phyloP scores from a whole-genome alignment of 2,113 vertebrate genomes.

The Thinocorus orbignyianus region DNA sequence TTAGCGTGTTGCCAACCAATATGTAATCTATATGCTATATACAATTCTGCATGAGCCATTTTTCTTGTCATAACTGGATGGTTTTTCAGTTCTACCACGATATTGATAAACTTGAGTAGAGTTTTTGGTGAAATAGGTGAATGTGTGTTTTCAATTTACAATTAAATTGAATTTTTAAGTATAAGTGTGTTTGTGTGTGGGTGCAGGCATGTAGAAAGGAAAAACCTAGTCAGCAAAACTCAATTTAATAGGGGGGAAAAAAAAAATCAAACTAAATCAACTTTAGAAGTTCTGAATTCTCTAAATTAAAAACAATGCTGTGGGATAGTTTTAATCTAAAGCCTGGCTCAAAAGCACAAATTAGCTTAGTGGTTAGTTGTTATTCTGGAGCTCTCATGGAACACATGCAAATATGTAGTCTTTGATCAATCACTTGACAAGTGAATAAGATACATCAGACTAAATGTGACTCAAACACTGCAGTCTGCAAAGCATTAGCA shows the following conservation, averaged over 20 bases:
- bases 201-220: slow-evolving; percentile 55
- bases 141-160: slow-evolving; percentile 37
- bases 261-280: slow-evolving; percentile 33
- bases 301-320: slow-evolving; percentile 75
- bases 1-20: neutral
- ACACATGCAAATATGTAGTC: slow-evolving; percentile 66
- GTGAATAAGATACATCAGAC: slow-evolving; percentile 71
- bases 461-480: slow-evolving; percentile 49
- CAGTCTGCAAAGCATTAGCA: slow-evolving; percentile 75
- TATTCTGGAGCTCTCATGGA: slow-evolving; percentile 70
- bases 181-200: neutral
- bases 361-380: slow-evolving; percentile 70
- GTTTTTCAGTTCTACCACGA: neutral
- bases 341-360: slow-evolving; percentile 72
- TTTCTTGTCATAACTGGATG: neutral
- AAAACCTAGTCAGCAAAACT: slow-evolving; percentile 64
- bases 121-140: neutral
- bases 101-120: neutral
- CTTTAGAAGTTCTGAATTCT: slow-evolving; percentile 64
- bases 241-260: neutral
- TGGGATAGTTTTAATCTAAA: slow-evolving; percentile 69
- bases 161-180: slow-evolving; percentile 21
- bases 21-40: neutral
- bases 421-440: slow-evolving; percentile 78
- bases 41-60: neutral